Conservation (phyloP, 2,113 vertebrate genomes). For the Nesoenas mayeri region DNA sequence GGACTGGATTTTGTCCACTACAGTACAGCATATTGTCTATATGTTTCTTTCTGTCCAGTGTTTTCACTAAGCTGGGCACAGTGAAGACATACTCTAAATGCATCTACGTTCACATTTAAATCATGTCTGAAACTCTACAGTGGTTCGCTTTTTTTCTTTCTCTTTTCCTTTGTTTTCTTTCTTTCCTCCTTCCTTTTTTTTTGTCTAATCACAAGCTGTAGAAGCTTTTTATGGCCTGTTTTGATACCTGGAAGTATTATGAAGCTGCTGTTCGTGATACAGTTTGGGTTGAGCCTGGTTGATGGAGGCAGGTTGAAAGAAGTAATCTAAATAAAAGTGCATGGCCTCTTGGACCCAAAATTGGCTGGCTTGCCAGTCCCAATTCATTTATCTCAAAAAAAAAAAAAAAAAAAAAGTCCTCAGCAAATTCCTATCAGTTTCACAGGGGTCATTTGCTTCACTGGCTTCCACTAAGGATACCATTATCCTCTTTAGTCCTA, state of each 20-base stretch:
- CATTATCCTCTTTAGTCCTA: slow-evolving; percentile 43
- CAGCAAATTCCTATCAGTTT: slow-evolving; percentile 48
- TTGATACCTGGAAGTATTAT: slow-evolving; percentile 4
- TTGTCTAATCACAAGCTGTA: neutral
- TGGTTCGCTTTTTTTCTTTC: fast-evolving
- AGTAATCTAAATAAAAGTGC: slow-evolving; percentile 24
- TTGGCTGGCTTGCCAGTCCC: neutral
- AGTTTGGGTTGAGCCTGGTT: neutral
- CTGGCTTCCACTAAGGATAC: slow-evolving; percentile 39
- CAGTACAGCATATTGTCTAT: fast-evolving
- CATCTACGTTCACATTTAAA: neutral
- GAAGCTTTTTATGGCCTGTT: neutral
- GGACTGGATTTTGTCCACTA: neutral
- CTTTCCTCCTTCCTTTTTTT: fast-evolving
- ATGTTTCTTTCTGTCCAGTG: neutral
- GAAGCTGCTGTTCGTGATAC: neutral
- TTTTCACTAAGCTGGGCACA: neutral
- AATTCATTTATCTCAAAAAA: neutral
- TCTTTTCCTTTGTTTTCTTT: no score
- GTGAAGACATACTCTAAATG: neutral
- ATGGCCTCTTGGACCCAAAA: neutral
- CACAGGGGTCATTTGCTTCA: slow-evolving; percentile 29
- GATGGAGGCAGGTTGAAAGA: neutral
- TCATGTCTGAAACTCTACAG: neutral
- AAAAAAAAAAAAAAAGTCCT: neutral